Evolutionary conservation across 2,888 invertebrate species (phyloP), one percentile per base, ranked within the genome.

Genomic region (Druceiella hillmani): DNA sequence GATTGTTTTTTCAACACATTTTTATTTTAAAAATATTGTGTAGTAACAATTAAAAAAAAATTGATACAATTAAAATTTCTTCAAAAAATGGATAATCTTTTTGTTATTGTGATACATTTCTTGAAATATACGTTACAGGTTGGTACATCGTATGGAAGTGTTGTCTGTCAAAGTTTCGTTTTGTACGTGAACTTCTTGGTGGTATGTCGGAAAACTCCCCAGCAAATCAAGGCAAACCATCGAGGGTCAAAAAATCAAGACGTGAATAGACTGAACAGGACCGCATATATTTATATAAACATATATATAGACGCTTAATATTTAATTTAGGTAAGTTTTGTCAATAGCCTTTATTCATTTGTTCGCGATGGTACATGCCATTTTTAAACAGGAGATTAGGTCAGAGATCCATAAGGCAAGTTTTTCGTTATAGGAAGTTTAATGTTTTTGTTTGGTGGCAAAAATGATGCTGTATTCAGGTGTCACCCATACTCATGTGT

Each of bases 141-240:
- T 92, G 91, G 91, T 90, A 83, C 62, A 74, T 89, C 43, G 88
- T 92, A 49, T 93, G 92, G 92, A 89, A 86, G 66, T 79, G 89
- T 49, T 89, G 92, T 63, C 67, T 93, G 38, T 88, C 88, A 11
- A 80, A 87, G 55, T 93, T 92, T 63, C 80, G 84, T 50, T 87
- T 93, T 57, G 86, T 93, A 5, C 78, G 88, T 41, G 92, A 93
- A 61, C 72, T 93, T 20, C 62, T 90, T 43, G 88, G 87, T 55
- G 84, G 83, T 51, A 75, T 76, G 64, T 72, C 75, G 49, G 77
- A 78, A 64, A 78, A 75, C 46, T 81, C 83, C 49, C 78, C 77
- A 17, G 68, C 79, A 22, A 67, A 78, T 40, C 76, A 77, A 36
- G 68, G 61, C 37, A 76, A 79, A 50, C 68, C 76, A 44, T 78